Base-by-base conservation (phyloP, 2,888 invertebrate species). In the Pheosia gnoma region DNA sequence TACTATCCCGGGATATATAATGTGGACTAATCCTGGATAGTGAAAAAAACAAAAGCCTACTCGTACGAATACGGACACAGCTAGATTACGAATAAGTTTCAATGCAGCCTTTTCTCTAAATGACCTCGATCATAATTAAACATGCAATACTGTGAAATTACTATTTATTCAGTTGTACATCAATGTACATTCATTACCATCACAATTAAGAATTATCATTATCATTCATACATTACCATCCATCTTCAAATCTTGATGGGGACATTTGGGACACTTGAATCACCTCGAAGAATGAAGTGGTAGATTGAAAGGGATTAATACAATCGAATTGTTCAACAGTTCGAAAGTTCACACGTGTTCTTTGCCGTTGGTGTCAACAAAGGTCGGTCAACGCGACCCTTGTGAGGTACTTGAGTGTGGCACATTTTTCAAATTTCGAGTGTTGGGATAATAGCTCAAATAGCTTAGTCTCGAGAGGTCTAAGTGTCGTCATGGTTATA, bases 211-310 rank as follows among this genome's bases (percentile, higher is more conserved):
- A 63, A 92, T 93, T 92, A 88, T 72, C 91, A 93, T 92, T 81
- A 77, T 80, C 81, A 90, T 93, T 90, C 88, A 91, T 87, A 71
- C 70, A 74, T 77, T 71, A 67, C 81, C 69, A 93, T 93, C 90
- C 87, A 88, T 92, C 93, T 77, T 78, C 74, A 74, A 78, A 79
- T 63, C 72, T 87, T 88, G 91, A 74, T 66, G 78, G 78, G 82
- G 80, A 84, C 87, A 88, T 92, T 92, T 91, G 90, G 90, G 90
- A 91, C 91, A 91, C 88, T 88, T 86, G 88, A 90, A 91, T 86
- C 84, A 87, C 77, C 80, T 71, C 77, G 78, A 81, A 89, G 85
- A 90, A 90, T 86, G 79, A 80, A 78, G 73, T 79, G 78, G 81
- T 74, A 75, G 65, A 60, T 75, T 77, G 75, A 80, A 80, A 78